Percentiles rank a stretch among this genome's conserved stretches.
These are phyloP conservation scores for Schizothorax lantsangensis DNA, from an alignment of 2,797 vertebrate genomes.

Conservation along the genomic window DNA sequence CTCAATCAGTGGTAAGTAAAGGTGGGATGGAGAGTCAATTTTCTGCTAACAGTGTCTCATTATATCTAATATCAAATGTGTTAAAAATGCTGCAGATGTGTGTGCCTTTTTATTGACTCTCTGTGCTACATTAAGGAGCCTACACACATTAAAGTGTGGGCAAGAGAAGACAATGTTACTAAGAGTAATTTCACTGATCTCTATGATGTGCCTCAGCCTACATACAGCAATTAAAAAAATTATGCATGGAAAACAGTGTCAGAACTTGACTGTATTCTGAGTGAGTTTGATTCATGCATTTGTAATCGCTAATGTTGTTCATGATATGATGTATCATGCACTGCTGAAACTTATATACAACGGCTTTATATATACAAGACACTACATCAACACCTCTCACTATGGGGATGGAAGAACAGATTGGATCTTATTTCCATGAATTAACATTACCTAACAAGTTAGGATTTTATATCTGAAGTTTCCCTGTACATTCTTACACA, in stretches of 20 bases:
- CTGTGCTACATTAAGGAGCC: background rate
- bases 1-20: background rate
- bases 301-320: background rate
- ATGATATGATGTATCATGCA: background rate
- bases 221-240: background rate
- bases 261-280: background rate
- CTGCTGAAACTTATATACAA: background rate
- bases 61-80: slow-evolving; percentile 4
- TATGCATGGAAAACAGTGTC: background rate
- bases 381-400: background rate
- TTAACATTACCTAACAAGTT: background rate
- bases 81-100: background rate
- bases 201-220: background rate
- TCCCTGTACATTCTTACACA: background rate
- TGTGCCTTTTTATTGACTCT: background rate
- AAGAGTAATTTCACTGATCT: background rate
- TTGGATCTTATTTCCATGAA: background rate
- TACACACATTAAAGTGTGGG: slow-evolving; percentile 11
- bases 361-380: background rate
- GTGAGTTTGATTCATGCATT: background rate
- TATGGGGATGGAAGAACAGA: background rate
- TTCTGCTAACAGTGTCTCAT: background rate
- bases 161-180: background rate
- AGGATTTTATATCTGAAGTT: background rate
- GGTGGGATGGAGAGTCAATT: background rate